phyloP scores from a whole-genome alignment of 2,113 vertebrate genomes.

The Zosterops hypoxanthus region DNA sequence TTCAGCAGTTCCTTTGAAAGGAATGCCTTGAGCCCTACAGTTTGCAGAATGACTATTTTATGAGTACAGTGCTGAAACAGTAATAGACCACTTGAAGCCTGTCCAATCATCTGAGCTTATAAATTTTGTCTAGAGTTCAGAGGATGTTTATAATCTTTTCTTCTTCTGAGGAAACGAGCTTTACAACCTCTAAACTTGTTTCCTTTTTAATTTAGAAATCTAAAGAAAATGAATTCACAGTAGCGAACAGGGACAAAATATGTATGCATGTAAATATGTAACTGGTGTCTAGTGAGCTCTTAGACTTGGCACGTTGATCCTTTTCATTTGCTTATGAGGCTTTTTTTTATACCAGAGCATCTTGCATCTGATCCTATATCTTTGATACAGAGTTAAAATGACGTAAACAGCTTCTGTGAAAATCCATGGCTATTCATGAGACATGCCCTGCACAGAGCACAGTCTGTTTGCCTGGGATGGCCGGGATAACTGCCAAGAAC shows the following conservation, averaged over 20 bases:
- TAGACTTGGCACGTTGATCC: background rate
- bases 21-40: background rate
- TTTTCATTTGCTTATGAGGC: background rate
- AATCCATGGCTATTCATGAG: background rate
- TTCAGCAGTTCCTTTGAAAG: background rate
- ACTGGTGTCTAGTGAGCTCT: background rate
- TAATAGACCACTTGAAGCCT: background rate
- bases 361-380: background rate
- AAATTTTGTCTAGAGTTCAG: background rate
- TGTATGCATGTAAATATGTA: background rate
- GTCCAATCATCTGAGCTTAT: background rate
- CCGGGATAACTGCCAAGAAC: background rate
- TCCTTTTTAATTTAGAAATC: background rate
- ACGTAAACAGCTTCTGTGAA: conserved; percentile 4
- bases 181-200: background rate
- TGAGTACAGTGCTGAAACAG: background rate
- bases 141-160: background rate
- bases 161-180: background rate
- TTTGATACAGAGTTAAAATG: background rate
- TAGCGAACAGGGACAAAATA: background rate
- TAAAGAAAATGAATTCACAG: background rate
- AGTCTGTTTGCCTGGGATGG: background rate
- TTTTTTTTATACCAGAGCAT: background rate
- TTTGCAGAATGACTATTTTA: background rate
- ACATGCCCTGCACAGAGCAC: background rate